A percentile compares a stretch with the other conserved stretches of the same genome.
phyloP scores from a whole-genome alignment of 2,113 vertebrate species.

The Pan troglodytes region DNA sequence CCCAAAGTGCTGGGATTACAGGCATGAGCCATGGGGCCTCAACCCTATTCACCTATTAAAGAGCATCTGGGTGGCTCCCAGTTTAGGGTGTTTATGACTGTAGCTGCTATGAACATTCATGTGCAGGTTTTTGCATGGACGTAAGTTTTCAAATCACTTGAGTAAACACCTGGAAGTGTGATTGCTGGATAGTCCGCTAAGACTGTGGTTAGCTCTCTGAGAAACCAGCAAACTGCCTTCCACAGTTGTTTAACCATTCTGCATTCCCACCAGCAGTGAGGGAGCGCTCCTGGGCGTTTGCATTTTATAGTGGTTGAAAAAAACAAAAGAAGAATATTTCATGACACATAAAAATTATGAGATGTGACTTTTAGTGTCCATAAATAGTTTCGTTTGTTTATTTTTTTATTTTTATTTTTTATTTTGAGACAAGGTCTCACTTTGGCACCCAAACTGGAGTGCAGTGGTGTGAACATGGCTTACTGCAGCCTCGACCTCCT shows the following conservation, averaged over 20 bases:
- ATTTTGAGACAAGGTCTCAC: too few species aligned
- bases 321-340: not conserved
- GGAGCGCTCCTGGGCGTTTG: not conserved
- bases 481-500: too few species aligned
- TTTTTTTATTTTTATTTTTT: too few species aligned
- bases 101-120: not conserved
- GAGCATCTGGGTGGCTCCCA: not conserved
- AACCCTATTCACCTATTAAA: not conserved
- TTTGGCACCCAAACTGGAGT: too few species aligned
- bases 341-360: not conserved
- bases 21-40: too few species aligned
- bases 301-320: not conserved
- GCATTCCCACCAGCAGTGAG: not conserved
- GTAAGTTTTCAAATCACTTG: not conserved
- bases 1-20: too few species aligned
- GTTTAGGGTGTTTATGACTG: not conserved
- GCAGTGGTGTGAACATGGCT: too few species aligned
- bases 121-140: not conserved
- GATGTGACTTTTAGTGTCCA: not conserved
- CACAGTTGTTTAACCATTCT: too few species aligned
- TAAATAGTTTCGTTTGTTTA: too few species aligned
- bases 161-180: not conserved
- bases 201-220: not conserved
- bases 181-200: not conserved
- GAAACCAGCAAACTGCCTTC: not conserved